Conservation (phyloP, 2,113 vertebrate species). For the Strix uralensis region DNA sequence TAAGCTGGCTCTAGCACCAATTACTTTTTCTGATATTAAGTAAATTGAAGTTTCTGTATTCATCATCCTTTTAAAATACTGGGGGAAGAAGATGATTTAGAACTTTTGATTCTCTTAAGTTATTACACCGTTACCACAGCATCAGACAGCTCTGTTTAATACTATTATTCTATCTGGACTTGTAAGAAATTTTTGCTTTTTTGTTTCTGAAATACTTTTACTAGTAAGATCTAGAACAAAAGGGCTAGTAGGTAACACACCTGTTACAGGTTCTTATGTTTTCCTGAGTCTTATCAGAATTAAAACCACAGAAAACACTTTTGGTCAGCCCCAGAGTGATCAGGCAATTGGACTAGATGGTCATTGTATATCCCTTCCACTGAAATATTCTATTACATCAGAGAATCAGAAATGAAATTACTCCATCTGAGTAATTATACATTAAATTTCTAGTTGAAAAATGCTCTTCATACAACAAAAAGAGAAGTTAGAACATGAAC, state of each 20-base stretch:
- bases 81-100: background rate
- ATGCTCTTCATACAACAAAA: background rate
- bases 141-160: background rate
- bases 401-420: background rate
- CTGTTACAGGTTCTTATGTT: background rate
- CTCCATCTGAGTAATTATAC: background rate
- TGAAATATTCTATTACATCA: background rate
- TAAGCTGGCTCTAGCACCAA: background rate
- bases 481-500: background rate
- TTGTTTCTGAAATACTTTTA: background rate
- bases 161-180: background rate
- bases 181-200: background rate
- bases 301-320: background rate
- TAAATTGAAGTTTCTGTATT: background rate
- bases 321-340: background rate
- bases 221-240: background rate
- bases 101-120: background rate
- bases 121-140: background rate
- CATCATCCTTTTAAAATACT: background rate
- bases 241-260: background rate
- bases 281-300: background rate
- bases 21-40: background rate
- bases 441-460: background rate
- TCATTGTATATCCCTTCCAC: background rate
- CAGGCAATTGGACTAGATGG: background rate